These are phyloP conservation scores for Epinotia brunnichana DNA, from an alignment of 2,888 invertebrate species.

Conservation along the genomic window DNA sequence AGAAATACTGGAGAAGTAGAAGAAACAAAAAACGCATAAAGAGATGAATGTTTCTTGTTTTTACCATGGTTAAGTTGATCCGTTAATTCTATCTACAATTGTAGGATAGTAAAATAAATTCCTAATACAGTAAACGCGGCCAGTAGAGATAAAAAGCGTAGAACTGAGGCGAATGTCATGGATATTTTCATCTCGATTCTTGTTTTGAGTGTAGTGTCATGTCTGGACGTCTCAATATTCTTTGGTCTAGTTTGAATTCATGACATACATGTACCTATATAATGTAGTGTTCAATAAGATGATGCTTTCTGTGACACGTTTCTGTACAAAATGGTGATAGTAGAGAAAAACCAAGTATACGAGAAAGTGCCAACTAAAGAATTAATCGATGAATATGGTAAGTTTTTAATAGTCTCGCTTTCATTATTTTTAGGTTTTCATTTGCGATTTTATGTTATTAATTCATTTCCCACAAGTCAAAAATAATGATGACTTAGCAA, in stretches of 20 bases:
- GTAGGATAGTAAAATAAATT: no score
- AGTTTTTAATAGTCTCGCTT: not conserved
- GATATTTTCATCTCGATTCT: not conserved
- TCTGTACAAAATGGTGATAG: constrained; percentile 1
- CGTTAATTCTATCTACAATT: no score
- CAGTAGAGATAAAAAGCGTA: not conserved
- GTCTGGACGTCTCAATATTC: constrained; percentile 8
- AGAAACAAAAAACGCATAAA: no score
- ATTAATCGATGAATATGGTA: constrained; percentile 15
- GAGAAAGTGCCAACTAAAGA: constrained; percentile 19
- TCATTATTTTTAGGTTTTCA: not conserved
- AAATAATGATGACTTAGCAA: not conserved
- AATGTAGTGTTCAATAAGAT: not conserved
- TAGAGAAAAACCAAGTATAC: constrained; percentile 7
- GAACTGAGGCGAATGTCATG: not conserved
- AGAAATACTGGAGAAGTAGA: no score
- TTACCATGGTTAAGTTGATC: no score
- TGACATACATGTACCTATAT: constrained; percentile 5
- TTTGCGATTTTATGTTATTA: not conserved
- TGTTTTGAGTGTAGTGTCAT: not conserved
- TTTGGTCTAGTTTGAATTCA: constrained; percentile 1
- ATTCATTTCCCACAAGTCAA: not conserved
- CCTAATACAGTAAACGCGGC: not conserved
- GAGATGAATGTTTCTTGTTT: no score
- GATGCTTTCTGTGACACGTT: not conserved